Percentiles rank a stretch among this genome's conserved stretches.
These are phyloP conservation scores for Pogoniulus pusillus DNA, from an alignment of 2,797 vertebrate species.

Conservation along the genomic window DNA sequence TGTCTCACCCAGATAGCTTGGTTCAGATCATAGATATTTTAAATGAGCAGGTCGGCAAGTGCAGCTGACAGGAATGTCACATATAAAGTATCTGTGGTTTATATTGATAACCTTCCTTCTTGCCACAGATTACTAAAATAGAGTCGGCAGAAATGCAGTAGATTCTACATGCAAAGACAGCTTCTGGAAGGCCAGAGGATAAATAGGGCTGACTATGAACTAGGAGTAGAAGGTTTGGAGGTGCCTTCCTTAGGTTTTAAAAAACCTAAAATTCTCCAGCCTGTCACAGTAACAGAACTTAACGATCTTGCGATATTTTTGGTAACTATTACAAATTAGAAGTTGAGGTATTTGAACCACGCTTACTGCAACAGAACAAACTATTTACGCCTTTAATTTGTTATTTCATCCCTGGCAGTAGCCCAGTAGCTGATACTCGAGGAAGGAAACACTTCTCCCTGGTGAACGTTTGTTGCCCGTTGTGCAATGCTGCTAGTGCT, in stretches of 20 bases:
- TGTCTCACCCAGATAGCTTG: conserved; percentile 9
- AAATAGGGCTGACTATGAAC: conserved; percentile 2
- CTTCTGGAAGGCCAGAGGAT: conserved; percentile 33
- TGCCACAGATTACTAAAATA: conserved; percentile 48
- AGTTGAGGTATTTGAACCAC: neutral
- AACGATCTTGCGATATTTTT: neutral
- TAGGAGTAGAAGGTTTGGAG: neutral
- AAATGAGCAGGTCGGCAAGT: conserved; percentile 36
- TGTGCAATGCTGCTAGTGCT: neutral
- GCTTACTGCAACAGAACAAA: neutral
- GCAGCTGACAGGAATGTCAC: conserved; percentile 52
- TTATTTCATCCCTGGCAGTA: neutral
- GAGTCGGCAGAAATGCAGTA: conserved; percentile 22
- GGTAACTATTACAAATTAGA: neutral
- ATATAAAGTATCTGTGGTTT: conserved; percentile 50
- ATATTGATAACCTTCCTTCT: conserved; percentile 62
- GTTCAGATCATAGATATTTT: conserved; percentile 22
- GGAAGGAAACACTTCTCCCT: neutral
- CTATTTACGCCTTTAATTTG: conserved; percentile 23
- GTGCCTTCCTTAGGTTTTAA: neutral
- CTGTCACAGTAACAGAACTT: neutral
- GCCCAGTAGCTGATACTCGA: neutral
- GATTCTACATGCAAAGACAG: conserved; percentile 42
- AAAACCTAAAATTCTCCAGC: neutral
- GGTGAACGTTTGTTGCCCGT: neutral